Conservation (phyloP, 2,888 invertebrate genomes). For the Amiota communis region DNA sequence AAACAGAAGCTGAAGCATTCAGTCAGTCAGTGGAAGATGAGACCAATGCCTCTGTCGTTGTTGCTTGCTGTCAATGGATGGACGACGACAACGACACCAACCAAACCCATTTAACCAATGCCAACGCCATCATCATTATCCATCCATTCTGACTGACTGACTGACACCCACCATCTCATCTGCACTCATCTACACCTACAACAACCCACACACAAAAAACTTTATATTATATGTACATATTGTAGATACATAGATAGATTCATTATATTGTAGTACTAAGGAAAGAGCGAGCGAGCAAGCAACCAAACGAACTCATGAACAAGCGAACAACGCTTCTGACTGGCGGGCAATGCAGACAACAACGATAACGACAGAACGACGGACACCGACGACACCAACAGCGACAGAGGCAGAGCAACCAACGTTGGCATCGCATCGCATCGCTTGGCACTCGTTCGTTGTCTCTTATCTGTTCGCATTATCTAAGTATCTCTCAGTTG, state of each 20-base stretch:
- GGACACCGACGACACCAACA: not conserved
- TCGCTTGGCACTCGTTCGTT: constrained; percentile 42
- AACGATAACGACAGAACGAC: not conserved
- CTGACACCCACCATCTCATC: not conserved
- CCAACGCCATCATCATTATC: not conserved
- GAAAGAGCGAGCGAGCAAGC: constrained; percentile 12
- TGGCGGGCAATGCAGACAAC: constrained; percentile 65
- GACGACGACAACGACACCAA: not conserved
- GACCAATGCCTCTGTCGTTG: too few relatives aligned
- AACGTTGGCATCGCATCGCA: constrained; percentile 49
- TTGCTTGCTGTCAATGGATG: too few relatives aligned
- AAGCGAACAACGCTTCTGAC: constrained; percentile 60
- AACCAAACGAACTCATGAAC: constrained; percentile 7
- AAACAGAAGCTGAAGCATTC: too few relatives aligned
- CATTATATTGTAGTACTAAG: constrained; percentile 4
- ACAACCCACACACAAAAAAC: constrained; percentile 7
- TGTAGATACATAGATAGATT: not conserved
- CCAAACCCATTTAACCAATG: constrained; percentile 43
- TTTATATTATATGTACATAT: too few relatives aligned
- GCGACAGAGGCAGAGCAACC: not conserved
- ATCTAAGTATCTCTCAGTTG: constrained; percentile 60
- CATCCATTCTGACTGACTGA: not conserved
- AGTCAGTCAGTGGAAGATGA: too few relatives aligned
- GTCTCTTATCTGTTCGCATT: constrained; percentile 72
- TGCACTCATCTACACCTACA: not conserved